Base-by-base conservation (phyloP, 2,888 invertebrate genomes). In the Sabellastarte sp. region DNA sequence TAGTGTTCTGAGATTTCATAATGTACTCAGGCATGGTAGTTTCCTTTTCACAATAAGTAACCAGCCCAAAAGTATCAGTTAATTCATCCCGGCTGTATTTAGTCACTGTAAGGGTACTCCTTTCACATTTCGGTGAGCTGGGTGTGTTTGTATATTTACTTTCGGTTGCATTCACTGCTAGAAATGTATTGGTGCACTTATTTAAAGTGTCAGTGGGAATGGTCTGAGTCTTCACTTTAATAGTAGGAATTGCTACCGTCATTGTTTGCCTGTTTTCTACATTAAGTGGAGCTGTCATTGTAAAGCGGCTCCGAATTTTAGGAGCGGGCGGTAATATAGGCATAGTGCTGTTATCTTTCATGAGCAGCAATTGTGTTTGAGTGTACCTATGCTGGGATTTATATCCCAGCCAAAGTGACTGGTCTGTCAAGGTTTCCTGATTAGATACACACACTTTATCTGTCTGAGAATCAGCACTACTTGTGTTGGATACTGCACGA, bases 191-290 rank as follows among this genome's bases (percentile, higher is more conserved):
- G 41, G 41, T 20, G 20, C 41, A 5, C 41, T 41, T 20, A 41
- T 62, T 31, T 3, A 30, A 28, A 53, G 53, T 53, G 4, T 26
- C 24, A 15, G 30, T 60, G 3, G 31, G 4, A 3, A 60, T 59
- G 20, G 63, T 63, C 33, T 63, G 63, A n/a, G 32, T 52, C 30
- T 63, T 60, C 2, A 51, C 30, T 51, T 50, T 59, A 30, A 59
- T 52, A 2, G 53, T 60, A 3, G 59, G 50, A 4, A 50, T 58
- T 10, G 29, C 15, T 31, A n/a, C 29, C 15, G 62, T 62, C 50
- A 50, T 58, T 4, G 62, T 62, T n/a, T 61, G 61, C 3, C 50
- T 15, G 2, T 61, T 50, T 26, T n/a, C n/a, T n/a, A n/a, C n/a
- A n/a, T n/a, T n/a, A n/a, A n/a, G n/a, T n/a, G n/a, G n/a, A n/a